Percentiles rank a stretch among this genome's conserved stretches.
Conservation (phyloP, 1,140 invertebrate genomes). For the Muscidifurax raptorellus region DNA sequence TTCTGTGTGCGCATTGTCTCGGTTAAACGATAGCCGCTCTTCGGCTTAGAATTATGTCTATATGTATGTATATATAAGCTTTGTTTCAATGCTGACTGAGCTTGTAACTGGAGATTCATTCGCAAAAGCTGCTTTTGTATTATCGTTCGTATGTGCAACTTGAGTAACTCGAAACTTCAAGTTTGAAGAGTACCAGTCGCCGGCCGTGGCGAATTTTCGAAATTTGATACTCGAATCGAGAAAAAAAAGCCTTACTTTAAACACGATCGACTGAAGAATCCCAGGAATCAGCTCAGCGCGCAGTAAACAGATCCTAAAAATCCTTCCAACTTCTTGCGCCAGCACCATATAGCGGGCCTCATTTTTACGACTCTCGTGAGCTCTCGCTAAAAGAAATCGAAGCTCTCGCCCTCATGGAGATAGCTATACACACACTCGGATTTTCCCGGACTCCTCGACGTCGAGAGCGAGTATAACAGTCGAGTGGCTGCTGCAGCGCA, state of each 20-base stretch:
- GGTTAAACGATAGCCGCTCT: neutral
- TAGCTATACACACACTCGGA: neutral
- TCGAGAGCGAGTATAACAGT: neutral
- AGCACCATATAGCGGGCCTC: neutral
- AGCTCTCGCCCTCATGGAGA: neutral
- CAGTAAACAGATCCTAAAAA: conserved; percentile 1
- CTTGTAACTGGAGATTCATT: neutral
- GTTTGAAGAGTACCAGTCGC: too few relatives aligned
- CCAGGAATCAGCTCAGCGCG: neutral
- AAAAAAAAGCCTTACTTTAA: neutral
- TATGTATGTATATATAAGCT: too few relatives aligned
- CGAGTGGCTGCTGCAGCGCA: neutral
- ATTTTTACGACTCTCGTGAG: conserved; percentile 25
- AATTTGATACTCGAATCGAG: neutral
- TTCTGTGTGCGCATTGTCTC: neutral
- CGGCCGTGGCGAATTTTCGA: too few relatives aligned
- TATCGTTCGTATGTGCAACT: neutral
- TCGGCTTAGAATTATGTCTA: neutral
- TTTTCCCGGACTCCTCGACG: neutral
- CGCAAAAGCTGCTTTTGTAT: neutral
- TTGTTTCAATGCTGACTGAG: neutral
- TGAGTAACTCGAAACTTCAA: too few relatives aligned
- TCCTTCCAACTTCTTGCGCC: neutral
- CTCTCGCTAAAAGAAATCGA: too few relatives aligned
- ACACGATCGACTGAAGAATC: neutral